A percentile compares a stretch with the other conserved stretches of the same genome.
phyloP scores from a whole-genome alignment of 2,888 invertebrate genomes.

The Phragmatobia fuliginosa region DNA sequence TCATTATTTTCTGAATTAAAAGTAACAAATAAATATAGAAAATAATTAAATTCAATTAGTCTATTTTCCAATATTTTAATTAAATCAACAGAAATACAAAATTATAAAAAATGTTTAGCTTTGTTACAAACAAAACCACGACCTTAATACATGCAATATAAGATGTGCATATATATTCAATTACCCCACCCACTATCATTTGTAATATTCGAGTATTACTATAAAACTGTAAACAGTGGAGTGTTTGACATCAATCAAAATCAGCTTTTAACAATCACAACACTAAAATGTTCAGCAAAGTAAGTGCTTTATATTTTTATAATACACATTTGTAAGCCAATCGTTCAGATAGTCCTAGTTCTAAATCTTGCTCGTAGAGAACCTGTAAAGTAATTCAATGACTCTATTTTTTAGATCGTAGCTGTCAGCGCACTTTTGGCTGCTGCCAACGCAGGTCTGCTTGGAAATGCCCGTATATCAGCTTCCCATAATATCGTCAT shows the following conservation, averaged over 20 bases:
- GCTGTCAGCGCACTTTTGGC: constrained; percentile 74
- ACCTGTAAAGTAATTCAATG: too few relatives aligned
- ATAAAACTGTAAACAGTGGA: constrained; percentile 48
- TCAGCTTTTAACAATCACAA: constrained; percentile 38
- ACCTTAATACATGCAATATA: constrained; percentile 32
- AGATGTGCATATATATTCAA: constrained; percentile 25
- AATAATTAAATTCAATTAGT: too few relatives aligned
- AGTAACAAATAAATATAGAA: too few relatives aligned
- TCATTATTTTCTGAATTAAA: too few relatives aligned
- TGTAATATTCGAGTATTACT: constrained; percentile 19
- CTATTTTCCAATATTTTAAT: background rate
- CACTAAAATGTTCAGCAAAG: constrained; percentile 59
- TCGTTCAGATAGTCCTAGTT: background rate
- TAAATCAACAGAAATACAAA: background rate
- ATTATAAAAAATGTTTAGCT: background rate
- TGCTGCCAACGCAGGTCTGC: constrained; percentile 80
- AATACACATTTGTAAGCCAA: background rate
- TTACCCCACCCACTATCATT: constrained; percentile 41
- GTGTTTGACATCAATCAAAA: constrained; percentile 52
- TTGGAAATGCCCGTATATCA: constrained; percentile 66
- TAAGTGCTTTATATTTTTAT: constrained; percentile 34
- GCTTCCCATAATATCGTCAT: constrained; percentile 74
- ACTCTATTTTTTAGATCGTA: constrained; percentile 67
- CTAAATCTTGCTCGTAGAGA: too few relatives aligned
- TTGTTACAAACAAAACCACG: background rate